Evolutionary conservation across 1,140 invertebrate genomes (phyloP).

Genomic region (Pomacea maculata): DNA sequence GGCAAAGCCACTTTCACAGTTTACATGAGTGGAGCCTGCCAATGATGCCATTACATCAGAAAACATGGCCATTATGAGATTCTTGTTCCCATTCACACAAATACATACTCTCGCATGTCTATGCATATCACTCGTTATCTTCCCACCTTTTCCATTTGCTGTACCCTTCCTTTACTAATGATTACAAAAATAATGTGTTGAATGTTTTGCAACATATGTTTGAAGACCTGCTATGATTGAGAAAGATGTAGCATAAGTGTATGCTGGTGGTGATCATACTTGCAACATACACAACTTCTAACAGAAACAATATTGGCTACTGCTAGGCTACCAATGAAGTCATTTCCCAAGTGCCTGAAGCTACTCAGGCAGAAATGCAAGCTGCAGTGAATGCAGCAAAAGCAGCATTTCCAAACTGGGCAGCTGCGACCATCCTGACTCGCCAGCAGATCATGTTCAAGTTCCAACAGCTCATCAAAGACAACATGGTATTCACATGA

Average conservation of each 20-base stretch:
- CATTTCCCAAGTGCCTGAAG: constrained; percentile 86
- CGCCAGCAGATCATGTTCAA: constrained; percentile 97
- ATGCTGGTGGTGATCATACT: not conserved
- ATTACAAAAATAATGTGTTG: too few relatives aligned
- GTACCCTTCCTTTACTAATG: too few relatives aligned
- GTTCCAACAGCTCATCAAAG: constrained; percentile 81
- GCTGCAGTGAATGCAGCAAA: constrained; percentile 87
- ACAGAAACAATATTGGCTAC: constrained; percentile 13
- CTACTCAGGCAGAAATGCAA: constrained; percentile 91
- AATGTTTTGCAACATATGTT: too few relatives aligned
- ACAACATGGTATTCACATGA: constrained; percentile 67
- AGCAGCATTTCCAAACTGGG: constrained; percentile 87
- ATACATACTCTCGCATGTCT: too few relatives aligned
- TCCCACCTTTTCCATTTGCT: too few relatives aligned
- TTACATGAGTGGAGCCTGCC: too few relatives aligned
- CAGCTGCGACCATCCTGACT: constrained; percentile 88
- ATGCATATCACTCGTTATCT: too few relatives aligned
- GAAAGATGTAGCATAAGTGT: not conserved
- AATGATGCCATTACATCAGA: too few relatives aligned
- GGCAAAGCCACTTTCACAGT: too few relatives aligned
- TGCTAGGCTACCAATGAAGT: constrained; percentile 75
- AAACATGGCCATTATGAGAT: too few relatives aligned
- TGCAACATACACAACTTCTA: not conserved
- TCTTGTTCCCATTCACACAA: too few relatives aligned
- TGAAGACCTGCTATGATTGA: not conserved